These are phyloP conservation scores for Leucoraja ocellata DNA, from an alignment of 2,797 vertebrate genomes.

Conservation along the genomic window DNA sequence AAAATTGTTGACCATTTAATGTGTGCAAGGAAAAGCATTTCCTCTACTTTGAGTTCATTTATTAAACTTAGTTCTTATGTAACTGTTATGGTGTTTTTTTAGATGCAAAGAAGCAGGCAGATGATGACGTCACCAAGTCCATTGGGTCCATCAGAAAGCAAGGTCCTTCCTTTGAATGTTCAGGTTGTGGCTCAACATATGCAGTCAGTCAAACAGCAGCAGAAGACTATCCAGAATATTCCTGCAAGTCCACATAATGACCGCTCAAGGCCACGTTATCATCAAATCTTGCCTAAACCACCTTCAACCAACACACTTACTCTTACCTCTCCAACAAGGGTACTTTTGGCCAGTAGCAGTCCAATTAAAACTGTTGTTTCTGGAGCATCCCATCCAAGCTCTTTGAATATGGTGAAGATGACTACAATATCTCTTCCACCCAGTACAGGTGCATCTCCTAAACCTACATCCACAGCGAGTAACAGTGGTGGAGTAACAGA, in stretches of 20 bases:
- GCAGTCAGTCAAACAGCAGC: slow-evolving; percentile 80
- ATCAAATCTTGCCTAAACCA: slow-evolving; percentile 94
- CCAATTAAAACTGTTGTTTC: slow-evolving; percentile 89
- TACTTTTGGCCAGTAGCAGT: slow-evolving; percentile 88
- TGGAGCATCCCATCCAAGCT: slow-evolving; percentile 74
- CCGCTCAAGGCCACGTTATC: slow-evolving; percentile 84
- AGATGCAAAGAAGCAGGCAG: slow-evolving; percentile 81
- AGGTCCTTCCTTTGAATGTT: slow-evolving; percentile 85
- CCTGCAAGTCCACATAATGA: slow-evolving; percentile 75
- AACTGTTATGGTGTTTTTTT: slow-evolving; percentile 39
- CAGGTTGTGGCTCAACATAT: slow-evolving; percentile 89
- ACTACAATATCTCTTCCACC: slow-evolving; percentile 82
- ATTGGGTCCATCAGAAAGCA: slow-evolving; percentile 71
- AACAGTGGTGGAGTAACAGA: slow-evolving; percentile 55
- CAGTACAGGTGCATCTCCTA: slow-evolving; percentile 58
- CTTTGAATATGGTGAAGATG: slow-evolving; percentile 91
- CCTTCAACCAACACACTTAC: slow-evolving; percentile 72
- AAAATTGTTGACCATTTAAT: not conserved
- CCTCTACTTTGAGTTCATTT: not conserved
- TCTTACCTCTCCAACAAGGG: slow-evolving; percentile 82
- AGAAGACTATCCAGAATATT: slow-evolving; percentile 79
- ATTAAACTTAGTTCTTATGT: not conserved
- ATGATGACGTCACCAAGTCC: slow-evolving; percentile 87
- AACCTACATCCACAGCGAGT: slow-evolving; percentile 65
- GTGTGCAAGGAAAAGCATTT: not conserved